Evolutionary conservation across 64 coral and sea anemone genomes (phyloP).

Genomic region (Catalaphyllia jardinei): DNA sequence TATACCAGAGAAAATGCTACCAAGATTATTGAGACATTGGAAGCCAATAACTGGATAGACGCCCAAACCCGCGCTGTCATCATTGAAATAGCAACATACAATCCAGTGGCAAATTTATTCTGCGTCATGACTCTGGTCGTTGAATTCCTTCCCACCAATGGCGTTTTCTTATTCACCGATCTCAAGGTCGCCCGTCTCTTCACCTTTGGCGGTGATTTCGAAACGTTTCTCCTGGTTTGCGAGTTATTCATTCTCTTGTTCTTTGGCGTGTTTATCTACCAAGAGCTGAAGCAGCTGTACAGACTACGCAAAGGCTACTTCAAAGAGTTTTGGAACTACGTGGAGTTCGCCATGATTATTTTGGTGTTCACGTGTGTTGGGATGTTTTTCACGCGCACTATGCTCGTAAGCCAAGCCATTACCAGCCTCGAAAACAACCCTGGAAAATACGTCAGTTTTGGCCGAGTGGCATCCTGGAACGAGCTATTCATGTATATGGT

Average conservation of each 20-base stretch:
- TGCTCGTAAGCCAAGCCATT: slow-evolving; percentile 66
- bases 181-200: slow-evolving; percentile 85
- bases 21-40: slow-evolving; percentile 67
- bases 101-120: slow-evolving; percentile 77
- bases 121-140: slow-evolving; percentile 85
- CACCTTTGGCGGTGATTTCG: slow-evolving; percentile 74
- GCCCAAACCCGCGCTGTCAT: slow-evolving; percentile 72
- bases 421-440: slow-evolving; percentile 46
- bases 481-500: slow-evolving; percentile 87
- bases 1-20: slow-evolving; percentile 67
- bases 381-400: slow-evolving; percentile 78
- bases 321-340: slow-evolving; percentile 90
- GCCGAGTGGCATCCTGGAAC: slow-evolving; percentile 83
- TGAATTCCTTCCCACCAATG: slow-evolving; percentile 86
- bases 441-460: slow-evolving; percentile 79
- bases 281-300: slow-evolving; percentile 83
- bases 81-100: slow-evolving; percentile 72
- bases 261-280: slow-evolving; percentile 86
- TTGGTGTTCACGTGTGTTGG: slow-evolving; percentile 68
- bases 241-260: slow-evolving; percentile 82
- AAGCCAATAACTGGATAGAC: slow-evolving; percentile 78
- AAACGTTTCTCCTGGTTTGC: slow-evolving; percentile 70
- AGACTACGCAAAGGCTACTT: slow-evolving; percentile 75
- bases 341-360: slow-evolving; percentile 75
- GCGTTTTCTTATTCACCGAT: slow-evolving; percentile 77